Percentiles rank a stretch among this genome's conserved stretches.
Conservation (phyloP, 2,888 invertebrate genomes). For the Cacoxenus indagator region DNA sequence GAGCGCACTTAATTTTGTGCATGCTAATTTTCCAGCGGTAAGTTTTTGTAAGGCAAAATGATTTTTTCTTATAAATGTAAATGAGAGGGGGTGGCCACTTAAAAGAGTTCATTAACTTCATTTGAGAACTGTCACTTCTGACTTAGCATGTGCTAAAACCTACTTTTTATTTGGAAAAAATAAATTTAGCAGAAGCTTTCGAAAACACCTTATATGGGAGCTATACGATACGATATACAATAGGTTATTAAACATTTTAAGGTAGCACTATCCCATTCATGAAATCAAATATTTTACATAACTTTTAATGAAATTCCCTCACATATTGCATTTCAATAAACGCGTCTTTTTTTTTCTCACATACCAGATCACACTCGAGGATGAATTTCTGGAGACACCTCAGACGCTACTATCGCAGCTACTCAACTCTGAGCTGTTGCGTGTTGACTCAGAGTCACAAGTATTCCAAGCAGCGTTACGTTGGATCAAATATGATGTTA, state of each 20-base stretch:
- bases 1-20: conserved; percentile 85
- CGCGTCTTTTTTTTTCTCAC: background rate
- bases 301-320: conserved; percentile 57
- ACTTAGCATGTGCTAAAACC: no score
- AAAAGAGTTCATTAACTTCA: no score
- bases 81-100: background rate
- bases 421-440: conserved; percentile 86
- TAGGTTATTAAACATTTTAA: background rate
- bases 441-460: conserved; percentile 91
- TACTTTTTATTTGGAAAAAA: no score
- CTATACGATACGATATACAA: no score
- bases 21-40: conserved; percentile 84
- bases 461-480: conserved; percentile 88
- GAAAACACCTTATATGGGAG: no score
- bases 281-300: no score
- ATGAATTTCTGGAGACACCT: conserved; percentile 88
- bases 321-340: conserved; percentile 32
- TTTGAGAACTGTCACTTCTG: no score
- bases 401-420: conserved; percentile 83
- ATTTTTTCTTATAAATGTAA: background rate
- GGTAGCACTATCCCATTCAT: background rate
- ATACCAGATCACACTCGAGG: conserved; percentile 75
- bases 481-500: conserved; percentile 88
- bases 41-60: conserved; percentile 71
- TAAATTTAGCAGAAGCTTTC: no score